A percentile compares a stretch with the other conserved stretches of the same genome.
Conservation (phyloP, 2,797 vertebrate species). For the Picus viridis region DNA sequence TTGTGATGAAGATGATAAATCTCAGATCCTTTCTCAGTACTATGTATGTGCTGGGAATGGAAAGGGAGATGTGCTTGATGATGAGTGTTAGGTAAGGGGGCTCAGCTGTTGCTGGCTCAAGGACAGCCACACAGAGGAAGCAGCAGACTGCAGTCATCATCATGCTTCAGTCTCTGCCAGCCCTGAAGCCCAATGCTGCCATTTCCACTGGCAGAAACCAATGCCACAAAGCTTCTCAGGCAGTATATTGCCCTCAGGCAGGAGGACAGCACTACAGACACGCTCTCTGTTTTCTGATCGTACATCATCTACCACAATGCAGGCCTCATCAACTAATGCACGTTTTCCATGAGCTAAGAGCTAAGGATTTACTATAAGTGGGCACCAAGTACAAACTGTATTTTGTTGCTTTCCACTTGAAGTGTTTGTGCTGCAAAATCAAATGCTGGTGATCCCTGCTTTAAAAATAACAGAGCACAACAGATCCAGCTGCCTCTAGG, state of each 20-base stretch:
- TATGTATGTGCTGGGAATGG: rapidly evolving
- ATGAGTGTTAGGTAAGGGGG: neutral
- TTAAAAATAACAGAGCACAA: neutral
- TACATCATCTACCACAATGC: rapidly evolving
- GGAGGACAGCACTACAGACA: neutral
- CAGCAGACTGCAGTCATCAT: neutral
- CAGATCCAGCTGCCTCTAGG: neutral
- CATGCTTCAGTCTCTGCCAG: rapidly evolving
- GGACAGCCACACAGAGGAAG: neutral
- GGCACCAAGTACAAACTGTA: neutral
- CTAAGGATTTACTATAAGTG: neutral
- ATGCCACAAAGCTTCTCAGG: neutral
- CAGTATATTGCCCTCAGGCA: neutral
- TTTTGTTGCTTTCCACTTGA: neutral
- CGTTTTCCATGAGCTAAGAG: rapidly evolving
- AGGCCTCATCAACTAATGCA: neutral
- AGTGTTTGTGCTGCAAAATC: neutral
- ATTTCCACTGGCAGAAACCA: neutral
- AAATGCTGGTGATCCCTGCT: neutral
- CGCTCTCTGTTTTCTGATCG: neutral
- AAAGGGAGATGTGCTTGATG: neutral
- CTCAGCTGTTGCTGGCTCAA: neutral
- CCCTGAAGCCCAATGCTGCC: rapidly evolving
- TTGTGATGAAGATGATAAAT: neutral
- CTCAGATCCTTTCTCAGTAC: neutral